Base-by-base conservation (phyloP, 23 tunicate genomes). In the Halocynthia roretzi region DNA sequence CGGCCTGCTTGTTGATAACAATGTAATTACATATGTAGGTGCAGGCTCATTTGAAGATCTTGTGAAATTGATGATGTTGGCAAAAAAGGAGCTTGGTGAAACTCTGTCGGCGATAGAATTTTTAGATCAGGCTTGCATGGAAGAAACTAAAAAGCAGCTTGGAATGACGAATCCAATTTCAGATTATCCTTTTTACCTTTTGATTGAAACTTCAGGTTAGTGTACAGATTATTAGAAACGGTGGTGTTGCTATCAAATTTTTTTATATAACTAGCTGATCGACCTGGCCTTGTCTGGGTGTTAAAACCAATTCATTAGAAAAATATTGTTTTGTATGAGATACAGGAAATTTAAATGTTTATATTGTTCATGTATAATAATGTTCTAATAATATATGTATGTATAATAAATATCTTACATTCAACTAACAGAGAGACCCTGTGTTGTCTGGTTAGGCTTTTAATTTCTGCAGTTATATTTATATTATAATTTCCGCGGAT, bases 61-160 rank as follows among this genome's bases (percentile, higher is more conserved):
- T 8, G 51, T 84, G 20, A 12, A 61, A 0, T 14, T 94, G 5
- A 70, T 88, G 54, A 77, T 55, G 40, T 62, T 67, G 18, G 95
- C 99, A 5, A 67, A 81, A 18, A 49, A 23, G 18, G 72, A 68
- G 8, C 65, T 94, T 20, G 91, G 99, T 11, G 99, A 94, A 67
- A 94, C 88, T 64, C 54, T 94, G 61, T 94, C 99, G 7, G 99
- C 99, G 12, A 83, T 94, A 62, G 99, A 94, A 61, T 94, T 94
- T 67, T 55, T 94, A 70, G 99, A 94, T 71, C 19, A 54, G n/a
- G 89, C 79, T 12, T 67, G 87, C 51, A 87, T 94, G 87, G 52
- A 84, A 52, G 71, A 76, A 50, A 90, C 88, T 54, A 73, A 53
- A 7, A 68, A 69, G 6, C 84, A 88, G 58, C 71, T 94, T 31